Conservation (phyloP, 2,888 invertebrate species). For the Dasysyrphus tricinctus region DNA sequence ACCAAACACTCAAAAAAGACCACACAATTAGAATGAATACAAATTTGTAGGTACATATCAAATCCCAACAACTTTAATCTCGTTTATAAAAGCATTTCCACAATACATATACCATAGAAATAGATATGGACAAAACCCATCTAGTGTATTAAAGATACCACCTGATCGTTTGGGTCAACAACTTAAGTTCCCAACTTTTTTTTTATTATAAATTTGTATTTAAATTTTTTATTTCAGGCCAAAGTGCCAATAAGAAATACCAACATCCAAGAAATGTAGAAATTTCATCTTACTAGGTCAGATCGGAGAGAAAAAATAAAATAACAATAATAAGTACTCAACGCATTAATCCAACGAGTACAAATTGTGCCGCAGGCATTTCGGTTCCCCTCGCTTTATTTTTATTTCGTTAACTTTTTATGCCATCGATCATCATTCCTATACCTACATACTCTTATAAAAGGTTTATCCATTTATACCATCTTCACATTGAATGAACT, state of each 20-base stretch:
- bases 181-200: slow-evolving; percentile 44
- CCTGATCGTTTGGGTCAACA: slow-evolving; percentile 65
- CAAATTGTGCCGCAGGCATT: slow-evolving; percentile 64
- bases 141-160: slow-evolving; percentile 60
- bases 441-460: background rate
- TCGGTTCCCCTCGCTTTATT: slow-evolving; percentile 40
- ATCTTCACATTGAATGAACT: slow-evolving; percentile 33
- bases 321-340: slow-evolving; percentile 28
- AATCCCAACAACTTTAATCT: slow-evolving; percentile 18
- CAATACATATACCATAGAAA: background rate
- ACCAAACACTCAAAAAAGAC: background rate
- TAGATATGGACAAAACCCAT: slow-evolving; percentile 31
- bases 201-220: slow-evolving; percentile 24
- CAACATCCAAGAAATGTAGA: slow-evolving; percentile 59
- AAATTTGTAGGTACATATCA: slow-evolving; percentile 3
- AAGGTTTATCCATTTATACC: slow-evolving; percentile 35
- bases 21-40: slow-evolving; percentile 6
- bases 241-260: slow-evolving; percentile 69
- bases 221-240: slow-evolving; percentile 8
- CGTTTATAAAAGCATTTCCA: slow-evolving; percentile 13
- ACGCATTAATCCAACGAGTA: slow-evolving; percentile 56
- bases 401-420: background rate
- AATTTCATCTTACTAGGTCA: slow-evolving; percentile 70
- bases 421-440: slow-evolving; percentile 69
- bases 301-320: slow-evolving; percentile 26